Evolutionary conservation across 2,797 vertebrate genomes (phyloP).

Genomic region (Lophotriccus pileatus): DNA sequence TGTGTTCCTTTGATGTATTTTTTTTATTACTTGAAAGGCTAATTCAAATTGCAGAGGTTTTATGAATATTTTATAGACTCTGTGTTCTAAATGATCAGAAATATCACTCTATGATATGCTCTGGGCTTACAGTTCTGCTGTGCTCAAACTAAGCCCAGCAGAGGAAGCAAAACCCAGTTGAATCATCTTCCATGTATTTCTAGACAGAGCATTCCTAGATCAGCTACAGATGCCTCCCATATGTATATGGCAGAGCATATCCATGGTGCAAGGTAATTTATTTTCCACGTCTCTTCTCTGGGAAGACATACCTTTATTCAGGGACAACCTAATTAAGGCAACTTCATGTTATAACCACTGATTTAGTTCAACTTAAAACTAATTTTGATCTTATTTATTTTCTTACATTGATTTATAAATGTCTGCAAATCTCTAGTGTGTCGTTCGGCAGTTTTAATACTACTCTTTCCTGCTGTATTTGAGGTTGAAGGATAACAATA

Average conservation of each 20-base stretch:
- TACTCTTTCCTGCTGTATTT: not conserved
- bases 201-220: not conserved
- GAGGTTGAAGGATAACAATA: not conserved
- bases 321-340: not conserved
- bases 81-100: not conserved
- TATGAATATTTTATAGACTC: constrained; percentile 30
- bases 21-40: constrained; percentile 29
- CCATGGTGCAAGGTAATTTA: not conserved
- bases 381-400: not conserved
- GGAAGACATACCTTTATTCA: not conserved
- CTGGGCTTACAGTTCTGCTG: not conserved
- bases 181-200: not conserved
- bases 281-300: not conserved
- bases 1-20: constrained; percentile 23
- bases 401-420: not conserved
- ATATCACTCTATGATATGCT: not conserved
- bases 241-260: not conserved
- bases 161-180: not conserved
- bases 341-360: not conserved
- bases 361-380: not conserved
- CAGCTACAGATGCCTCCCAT: not conserved
- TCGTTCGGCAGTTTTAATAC: not conserved
- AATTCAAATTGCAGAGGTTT: constrained; percentile 14
- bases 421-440: not conserved
- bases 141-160: not conserved